Base-by-base conservation (phyloP, 2,888 invertebrate genomes). In the Clivina fossor region DNA sequence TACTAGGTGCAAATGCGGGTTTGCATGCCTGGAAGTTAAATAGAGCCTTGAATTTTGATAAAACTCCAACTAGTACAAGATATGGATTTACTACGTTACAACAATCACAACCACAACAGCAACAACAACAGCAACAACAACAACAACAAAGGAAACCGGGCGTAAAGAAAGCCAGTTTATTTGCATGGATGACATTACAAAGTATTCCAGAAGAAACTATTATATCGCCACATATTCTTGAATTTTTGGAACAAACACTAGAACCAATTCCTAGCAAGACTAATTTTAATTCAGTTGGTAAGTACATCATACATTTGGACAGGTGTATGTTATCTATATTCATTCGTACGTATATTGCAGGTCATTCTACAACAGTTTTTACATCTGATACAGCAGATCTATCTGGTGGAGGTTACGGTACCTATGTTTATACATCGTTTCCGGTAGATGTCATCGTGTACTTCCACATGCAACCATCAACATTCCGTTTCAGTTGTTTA, bases 371-470 rank as follows among this genome's bases (percentile, higher is more conserved):
- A 15, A 41, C 41, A 16, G 51, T 24, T 40, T 53, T 57, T 24
- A 53, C 58, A 61, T 9, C 59, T 65, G 69, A 68, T 53, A 64
- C 66, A 47, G 63, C 66, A 3, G 57, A 69, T n/a, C 58, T 68
- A 35, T 63, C 68, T n/a, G 40, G n/a, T n/a, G n/a, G n/a, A n/a
- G n/a, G 18, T 61, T 84, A 85, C 65, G 86, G 85, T 0, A 87
- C 87, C 73, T 90, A 90, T 68, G 90, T 88, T 62, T 92, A 92
- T 71, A 54, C 44, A 3, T 93, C 95, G 50, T 97, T 99, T 74
- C 98, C 98, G 0, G 96, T 99, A 1, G 98, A 99, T 76, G 96
- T 99, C 18, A 92, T 99, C 64, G 96, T 99, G 33, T 96, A 96
- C 75, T 93, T 99, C 77, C 93, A 94, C 74, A 96, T 98, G 86